phyloP scores from a whole-genome alignment of 1,140 invertebrate species.

The Centruroides vittatus region DNA sequence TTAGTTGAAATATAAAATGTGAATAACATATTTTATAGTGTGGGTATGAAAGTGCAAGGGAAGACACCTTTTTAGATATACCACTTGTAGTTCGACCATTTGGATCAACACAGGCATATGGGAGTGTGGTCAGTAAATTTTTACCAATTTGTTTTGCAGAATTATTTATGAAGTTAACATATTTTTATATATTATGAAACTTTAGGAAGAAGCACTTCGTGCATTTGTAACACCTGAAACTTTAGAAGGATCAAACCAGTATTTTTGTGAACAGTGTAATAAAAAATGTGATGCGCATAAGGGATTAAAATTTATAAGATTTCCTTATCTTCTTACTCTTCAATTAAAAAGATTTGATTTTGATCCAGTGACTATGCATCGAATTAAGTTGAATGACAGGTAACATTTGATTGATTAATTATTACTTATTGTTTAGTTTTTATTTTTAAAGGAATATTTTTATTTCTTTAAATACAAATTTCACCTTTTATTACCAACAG shows the following conservation, averaged over 20 bases:
- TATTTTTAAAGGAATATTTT: too few relatives aligned
- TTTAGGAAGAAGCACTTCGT: slow-evolving; percentile 61
- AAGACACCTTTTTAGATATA: slow-evolving; percentile 77
- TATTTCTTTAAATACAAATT: background rate
- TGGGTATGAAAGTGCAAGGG: slow-evolving; percentile 62
- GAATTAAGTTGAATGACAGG: slow-evolving; percentile 86
- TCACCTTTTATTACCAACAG: background rate
- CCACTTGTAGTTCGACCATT: slow-evolving; percentile 74
- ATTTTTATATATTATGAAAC: too few relatives aligned
- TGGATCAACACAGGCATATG: slow-evolving; percentile 59
- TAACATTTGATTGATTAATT: slow-evolving; percentile 29
- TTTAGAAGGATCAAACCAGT: slow-evolving; percentile 74
- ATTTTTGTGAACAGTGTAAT: slow-evolving; percentile 74
- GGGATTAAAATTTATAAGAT: slow-evolving; percentile 72
- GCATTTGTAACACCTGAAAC: slow-evolving; percentile 78
- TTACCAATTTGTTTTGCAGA: background rate
- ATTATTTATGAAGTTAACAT: background rate
- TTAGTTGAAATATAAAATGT: too few relatives aligned
- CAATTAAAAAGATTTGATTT: slow-evolving; percentile 86
- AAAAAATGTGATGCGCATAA: slow-evolving; percentile 85
- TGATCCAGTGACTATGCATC: slow-evolving; percentile 68
- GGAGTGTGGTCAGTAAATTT: slow-evolving; percentile 49
- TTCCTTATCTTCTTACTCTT: slow-evolving; percentile 75
- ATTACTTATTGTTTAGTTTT: background rate
- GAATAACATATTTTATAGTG: slow-evolving; percentile 35